Base-by-base conservation (phyloP, 23 tunicate species). In the Aplidium turbinatum region DNA sequence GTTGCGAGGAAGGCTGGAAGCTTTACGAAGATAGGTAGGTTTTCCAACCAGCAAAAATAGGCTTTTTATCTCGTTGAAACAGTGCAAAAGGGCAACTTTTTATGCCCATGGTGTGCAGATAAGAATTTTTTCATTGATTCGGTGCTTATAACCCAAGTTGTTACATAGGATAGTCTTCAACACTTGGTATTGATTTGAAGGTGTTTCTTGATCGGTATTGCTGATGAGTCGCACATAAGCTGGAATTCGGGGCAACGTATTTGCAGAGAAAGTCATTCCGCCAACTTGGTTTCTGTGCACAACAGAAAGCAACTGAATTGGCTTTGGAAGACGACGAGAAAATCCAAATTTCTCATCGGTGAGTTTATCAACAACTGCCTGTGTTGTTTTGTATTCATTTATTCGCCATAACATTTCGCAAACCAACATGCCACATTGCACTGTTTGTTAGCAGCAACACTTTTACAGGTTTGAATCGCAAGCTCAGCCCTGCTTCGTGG, bases 171-270 rank as follows among this genome's bases (percentile, higher is more conserved):
- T 11, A 11, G 50, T 9, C 50, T 9, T 42, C 11, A 42, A 42
- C 50, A 42, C 16, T 42, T 42, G 16, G 11, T 16, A 42, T 42
- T 56, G 9, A 56, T 35, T 50, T 82, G 0, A 33, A 89, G 96
- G 29, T 89, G 96, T 54, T 89, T 35, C 52, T 64, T 61, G 35
- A 52, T 89, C 26, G 70, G 81, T 21, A 16, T 51, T 32, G 58
- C 63, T 6, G 47, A 18, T 54, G 68, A 38, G 65, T 18, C 6
- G 24, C 80, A 42, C 0, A 47, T 39, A 3, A 50, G 85, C 28
- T 91, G 97, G 97, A 84, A 91, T 67, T 57, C 82, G 2, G 97
- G 91, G 6, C 83, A 81, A 28, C 39, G 90, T 32, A 39, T 39
- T 19, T 91, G 97, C 69, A 38, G 91, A 21, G 97, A 91, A 73